Conservation (phyloP, 2,888 invertebrate genomes). For the Eupeodes latifasciatus region DNA sequence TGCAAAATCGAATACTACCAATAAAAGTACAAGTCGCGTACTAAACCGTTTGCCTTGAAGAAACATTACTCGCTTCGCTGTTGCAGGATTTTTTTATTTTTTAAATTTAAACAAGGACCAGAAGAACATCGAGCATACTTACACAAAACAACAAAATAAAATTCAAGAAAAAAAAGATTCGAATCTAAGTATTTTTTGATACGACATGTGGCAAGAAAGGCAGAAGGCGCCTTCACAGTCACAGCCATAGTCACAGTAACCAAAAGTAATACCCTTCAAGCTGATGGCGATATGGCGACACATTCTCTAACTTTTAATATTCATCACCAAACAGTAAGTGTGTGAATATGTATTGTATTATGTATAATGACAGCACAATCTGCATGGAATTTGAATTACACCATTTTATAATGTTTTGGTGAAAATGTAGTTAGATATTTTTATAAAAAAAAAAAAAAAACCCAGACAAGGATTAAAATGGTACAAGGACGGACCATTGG, state of each 20-base stretch:
- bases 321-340: constrained; percentile 41
- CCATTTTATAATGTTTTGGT: constrained; percentile 7
- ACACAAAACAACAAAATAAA: not conserved
- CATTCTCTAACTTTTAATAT: constrained; percentile 61
- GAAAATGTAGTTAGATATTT: not conserved
- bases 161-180: constrained; percentile 32
- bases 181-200: constrained; percentile 31
- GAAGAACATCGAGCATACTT: not conserved
- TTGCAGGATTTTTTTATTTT: not conserved
- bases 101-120: constrained; percentile 9
- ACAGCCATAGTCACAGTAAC: constrained; percentile 24
- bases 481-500: too few species aligned
- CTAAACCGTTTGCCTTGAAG: constrained; percentile 61
- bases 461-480: too few species aligned
- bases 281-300: constrained; percentile 13
- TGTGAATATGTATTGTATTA: constrained; percentile 47
- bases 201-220: constrained; percentile 32
- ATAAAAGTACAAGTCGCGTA: constrained; percentile 69
- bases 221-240: not conserved
- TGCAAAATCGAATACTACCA: constrained; percentile 72
- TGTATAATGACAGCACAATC: constrained; percentile 62
- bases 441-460: too few species aligned
- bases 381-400: constrained; percentile 67
- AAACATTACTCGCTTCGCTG: constrained; percentile 39
- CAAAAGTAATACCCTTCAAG: constrained; percentile 71